These are phyloP conservation scores for Tyrannus savana DNA, from an alignment of 2,113 vertebrate genomes.

Conservation along the genomic window DNA sequence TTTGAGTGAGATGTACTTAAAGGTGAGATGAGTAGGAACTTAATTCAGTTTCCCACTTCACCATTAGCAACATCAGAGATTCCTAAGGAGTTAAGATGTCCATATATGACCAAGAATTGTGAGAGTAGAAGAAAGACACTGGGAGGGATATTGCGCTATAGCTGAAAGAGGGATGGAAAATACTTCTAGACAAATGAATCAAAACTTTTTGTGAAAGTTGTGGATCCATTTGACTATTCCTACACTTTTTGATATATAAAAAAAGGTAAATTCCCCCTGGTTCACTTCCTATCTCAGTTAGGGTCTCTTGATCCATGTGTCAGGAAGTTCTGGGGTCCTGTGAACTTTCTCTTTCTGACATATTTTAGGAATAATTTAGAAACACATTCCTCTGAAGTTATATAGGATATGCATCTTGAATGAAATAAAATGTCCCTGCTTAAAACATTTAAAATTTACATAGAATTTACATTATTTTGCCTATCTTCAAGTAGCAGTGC, in stretches of 20 bases:
- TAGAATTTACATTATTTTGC: not conserved
- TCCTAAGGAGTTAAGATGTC: not conserved
- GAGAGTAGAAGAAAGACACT: too few relatives aligned
- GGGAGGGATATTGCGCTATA: not conserved
- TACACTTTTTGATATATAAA: not conserved
- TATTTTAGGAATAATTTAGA: not conserved
- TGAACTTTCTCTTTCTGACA: not conserved
- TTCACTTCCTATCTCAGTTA: not conserved
- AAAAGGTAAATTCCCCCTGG: too few relatives aligned
- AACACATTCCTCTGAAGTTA: not conserved
- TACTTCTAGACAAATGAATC: not conserved
- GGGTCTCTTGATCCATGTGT: not conserved
- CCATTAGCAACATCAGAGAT: not conserved
- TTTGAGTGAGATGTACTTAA: not conserved
- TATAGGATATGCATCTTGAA: not conserved
- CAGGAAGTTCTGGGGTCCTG: not conserved
- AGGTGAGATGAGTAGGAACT: not conserved
- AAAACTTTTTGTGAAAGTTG: not conserved
- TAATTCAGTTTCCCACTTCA: not conserved
- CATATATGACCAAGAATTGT: not conserved
- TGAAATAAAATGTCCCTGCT: not conserved
- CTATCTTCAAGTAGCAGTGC: not conserved
- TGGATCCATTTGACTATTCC: not conserved
- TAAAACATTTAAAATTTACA: not conserved
- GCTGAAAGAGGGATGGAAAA: not conserved